Percentiles rank a stretch among this genome's conserved stretches.
These are phyloP conservation scores for Numenius arquata DNA, from an alignment of 2,113 vertebrate species.

Conservation along the genomic window DNA sequence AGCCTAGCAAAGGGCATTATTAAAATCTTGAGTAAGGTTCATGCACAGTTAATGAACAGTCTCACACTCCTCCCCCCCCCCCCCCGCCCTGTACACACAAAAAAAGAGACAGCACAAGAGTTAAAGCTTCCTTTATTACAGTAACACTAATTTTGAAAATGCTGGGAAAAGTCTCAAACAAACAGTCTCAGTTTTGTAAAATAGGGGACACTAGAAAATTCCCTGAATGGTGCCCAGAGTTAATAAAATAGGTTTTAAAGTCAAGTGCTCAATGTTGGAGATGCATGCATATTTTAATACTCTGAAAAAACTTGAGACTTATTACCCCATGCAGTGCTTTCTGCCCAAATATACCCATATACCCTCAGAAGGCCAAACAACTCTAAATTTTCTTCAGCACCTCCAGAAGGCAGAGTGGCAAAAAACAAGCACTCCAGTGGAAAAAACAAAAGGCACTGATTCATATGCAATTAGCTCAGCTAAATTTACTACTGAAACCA, in stretches of 20 bases:
- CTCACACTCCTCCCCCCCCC: not conserved
- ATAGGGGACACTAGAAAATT: not conserved
- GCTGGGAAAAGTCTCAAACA: not conserved
- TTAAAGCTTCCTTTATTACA: not conserved
- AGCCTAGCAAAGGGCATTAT: not conserved
- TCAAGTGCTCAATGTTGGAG: not conserved
- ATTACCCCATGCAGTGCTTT: not conserved
- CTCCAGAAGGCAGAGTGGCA: not conserved
- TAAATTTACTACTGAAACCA: conserved; percentile 43
- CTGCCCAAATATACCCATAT: not conserved
- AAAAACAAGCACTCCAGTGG: not conserved
- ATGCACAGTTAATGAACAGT: not conserved
- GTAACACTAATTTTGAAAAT: not conserved
- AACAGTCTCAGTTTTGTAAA: not conserved
- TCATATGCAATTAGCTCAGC: conserved; percentile 45
- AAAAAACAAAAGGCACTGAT: conserved; percentile 42
- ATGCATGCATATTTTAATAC: not conserved
- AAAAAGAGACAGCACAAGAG: not conserved
- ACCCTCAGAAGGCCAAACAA: not conserved
- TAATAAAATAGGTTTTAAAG: not conserved
- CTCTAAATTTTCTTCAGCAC: not conserved
- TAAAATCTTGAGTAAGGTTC: not conserved
- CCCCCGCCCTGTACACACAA: not conserved
- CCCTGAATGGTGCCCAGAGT: not conserved
- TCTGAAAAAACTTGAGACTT: not conserved